phyloP scores from a whole-genome alignment of 2,797 vertebrate species.

The Poeciliopsis infans region DNA sequence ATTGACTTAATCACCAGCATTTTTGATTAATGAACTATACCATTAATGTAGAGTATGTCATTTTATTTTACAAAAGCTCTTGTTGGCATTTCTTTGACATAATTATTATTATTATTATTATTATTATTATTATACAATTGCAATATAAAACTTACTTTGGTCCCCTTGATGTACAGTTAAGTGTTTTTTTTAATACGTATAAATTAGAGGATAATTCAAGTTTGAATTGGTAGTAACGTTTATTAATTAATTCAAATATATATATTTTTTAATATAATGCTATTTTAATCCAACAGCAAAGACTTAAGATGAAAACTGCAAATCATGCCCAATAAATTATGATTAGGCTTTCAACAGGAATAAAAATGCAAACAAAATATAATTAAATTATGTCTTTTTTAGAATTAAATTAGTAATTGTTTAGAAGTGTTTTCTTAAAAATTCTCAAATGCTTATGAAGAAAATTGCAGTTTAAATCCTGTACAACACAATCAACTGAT shows the following conservation, averaged over 20 bases:
- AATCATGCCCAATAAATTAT: neutral
- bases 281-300: neutral
- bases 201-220: neutral
- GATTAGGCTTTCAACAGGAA: neutral
- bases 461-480: neutral
- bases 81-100: neutral
- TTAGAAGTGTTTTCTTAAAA: neutral
- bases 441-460: neutral
- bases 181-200: neutral
- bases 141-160: neutral
- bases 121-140: neutral
- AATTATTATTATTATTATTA: constrained; percentile 11
- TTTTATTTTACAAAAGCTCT: neutral
- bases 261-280: neutral
- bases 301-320: neutral
- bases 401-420: no score
- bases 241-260: neutral
- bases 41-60: neutral
- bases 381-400: neutral
- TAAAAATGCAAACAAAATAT: neutral
- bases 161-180: neutral
- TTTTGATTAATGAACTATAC: neutral
- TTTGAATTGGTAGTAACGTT: neutral
- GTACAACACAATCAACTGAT: neutral
- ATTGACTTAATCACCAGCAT: neutral